Evolutionary conservation across 1,140 invertebrate species (phyloP), one percentile per base, ranked within the genome.

Genomic region (Leptinotarsa lineolata): DNA sequence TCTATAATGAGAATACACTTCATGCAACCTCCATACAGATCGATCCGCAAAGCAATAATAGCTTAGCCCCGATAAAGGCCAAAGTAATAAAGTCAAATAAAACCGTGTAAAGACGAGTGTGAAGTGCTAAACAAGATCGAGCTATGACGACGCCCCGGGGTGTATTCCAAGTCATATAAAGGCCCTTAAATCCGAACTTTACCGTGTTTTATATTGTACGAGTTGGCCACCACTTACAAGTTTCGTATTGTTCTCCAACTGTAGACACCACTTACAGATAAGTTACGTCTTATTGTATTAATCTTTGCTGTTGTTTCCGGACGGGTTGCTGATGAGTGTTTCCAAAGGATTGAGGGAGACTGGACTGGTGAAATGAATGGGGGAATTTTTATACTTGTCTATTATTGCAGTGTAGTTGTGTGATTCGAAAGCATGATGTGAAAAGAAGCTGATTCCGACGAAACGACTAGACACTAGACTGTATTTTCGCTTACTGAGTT

Each of bases 61-160:
- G 48, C 13, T 18, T n/a, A 54, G 48, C 48, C 48, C 15, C 48
- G 15, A 54, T 54, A 54, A 54, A 54, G n/a, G 48, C 48, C 15
- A 18, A 18, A 58, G 69, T 71, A 71, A 71, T 71, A 71, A 63
- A 63, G 21, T 21, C 69, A 63, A 71, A 71, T 71, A 71, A 71
- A 71, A 71, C 58, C 24, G 22, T 63, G 68, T 61, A 70, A 70
- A 70, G 68, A 74, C 60, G 70, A 68, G 70, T 66, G 61, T 67
- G 69, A 75, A 75, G 69, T 72, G 70, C 64, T 75, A 72, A 72
- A 75, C 74, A 75, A 75, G 74, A 75, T 75, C 66, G 64, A 61
- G 69, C 24, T 30, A 20, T 21, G 63, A 75, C 48, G 70, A 58
- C 15, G 45, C 74, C 66, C 74, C 45, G 54, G 74, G 63, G 74